Conservation (phyloP, 2,797 vertebrate genomes). For the Mus spretus region DNA sequence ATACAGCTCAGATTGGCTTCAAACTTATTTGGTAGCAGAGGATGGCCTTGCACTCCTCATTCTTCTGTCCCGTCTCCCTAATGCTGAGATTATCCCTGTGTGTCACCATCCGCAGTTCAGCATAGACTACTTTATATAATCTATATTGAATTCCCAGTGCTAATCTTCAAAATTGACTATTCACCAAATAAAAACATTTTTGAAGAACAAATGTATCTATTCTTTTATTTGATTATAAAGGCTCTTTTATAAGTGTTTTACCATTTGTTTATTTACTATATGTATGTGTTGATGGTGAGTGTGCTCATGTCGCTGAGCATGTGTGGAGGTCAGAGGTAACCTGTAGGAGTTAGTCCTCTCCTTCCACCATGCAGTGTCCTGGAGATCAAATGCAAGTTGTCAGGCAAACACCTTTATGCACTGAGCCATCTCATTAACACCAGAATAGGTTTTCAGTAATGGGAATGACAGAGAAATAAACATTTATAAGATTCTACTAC, state of each 20-base stretch:
- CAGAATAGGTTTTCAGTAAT: conserved; percentile 53
- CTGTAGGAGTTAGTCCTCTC: not conserved
- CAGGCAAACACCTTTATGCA: not conserved
- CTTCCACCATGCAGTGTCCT: not conserved
- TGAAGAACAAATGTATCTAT: not conserved
- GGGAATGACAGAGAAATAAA: conserved; percentile 19
- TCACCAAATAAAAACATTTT: conserved; percentile 26
- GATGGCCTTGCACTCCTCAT: not conserved
- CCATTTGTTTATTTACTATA: not conserved
- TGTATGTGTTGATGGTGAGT: not conserved
- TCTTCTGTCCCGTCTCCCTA: not conserved
- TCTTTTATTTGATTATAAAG: not conserved
- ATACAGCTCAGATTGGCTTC: not conserved
- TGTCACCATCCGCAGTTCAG: not conserved
- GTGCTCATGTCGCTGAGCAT: not conserved
- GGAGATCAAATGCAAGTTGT: not conserved
- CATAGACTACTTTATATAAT: not conserved
- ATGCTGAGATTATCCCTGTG: not conserved
- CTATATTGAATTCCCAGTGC: not conserved
- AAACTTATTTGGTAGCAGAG: not conserved
- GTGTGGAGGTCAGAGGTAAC: not conserved
- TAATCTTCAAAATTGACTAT: not conserved
- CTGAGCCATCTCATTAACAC: not conserved
- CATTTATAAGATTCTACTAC: not conserved
- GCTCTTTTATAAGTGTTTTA: not conserved